These are phyloP conservation scores for Cotesia typhae DNA, from an alignment of 1,140 invertebrate species.

Conservation along the genomic window DNA sequence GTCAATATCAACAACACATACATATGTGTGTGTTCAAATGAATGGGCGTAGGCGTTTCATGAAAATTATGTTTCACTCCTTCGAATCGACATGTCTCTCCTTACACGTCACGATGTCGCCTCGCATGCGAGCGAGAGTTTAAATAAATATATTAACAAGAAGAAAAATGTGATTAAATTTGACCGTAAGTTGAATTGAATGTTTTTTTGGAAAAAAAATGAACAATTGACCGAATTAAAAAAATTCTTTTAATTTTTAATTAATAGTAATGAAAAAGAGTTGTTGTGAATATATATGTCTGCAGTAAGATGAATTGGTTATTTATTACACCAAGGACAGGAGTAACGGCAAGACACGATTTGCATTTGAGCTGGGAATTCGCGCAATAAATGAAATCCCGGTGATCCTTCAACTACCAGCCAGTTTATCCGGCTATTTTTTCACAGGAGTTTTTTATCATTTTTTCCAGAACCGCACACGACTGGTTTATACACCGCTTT, in stretches of 20 bases:
- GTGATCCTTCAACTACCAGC: conserved; percentile 19
- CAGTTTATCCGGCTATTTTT: conserved; percentile 21
- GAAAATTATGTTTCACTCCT: conserved; percentile 41
- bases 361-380: conserved; percentile 6
- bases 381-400: conserved; percentile 26
- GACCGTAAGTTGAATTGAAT: too few species aligned
- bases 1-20: conserved; percentile 40
- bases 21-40: conserved; percentile 44
- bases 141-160: conserved; percentile 1
- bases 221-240: too few species aligned
- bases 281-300: too few species aligned
- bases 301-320: not conserved
- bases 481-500: conserved; percentile 30
- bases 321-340: not conserved
- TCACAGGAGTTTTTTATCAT: too few species aligned
- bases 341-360: conserved; percentile 13
- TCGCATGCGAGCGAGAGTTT: not conserved
- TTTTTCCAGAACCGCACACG: not conserved
- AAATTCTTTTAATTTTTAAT: too few species aligned
- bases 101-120: conserved; percentile 42
- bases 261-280: too few species aligned
- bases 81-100: conserved; percentile 43
- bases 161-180: not conserved
- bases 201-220: too few species aligned
- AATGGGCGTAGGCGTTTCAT: conserved; percentile 37